Evolutionary conservation across 2,797 vertebrate genomes (phyloP), one percentile per base, ranked within the genome.

Genomic region (Enoplosus armatus): DNA sequence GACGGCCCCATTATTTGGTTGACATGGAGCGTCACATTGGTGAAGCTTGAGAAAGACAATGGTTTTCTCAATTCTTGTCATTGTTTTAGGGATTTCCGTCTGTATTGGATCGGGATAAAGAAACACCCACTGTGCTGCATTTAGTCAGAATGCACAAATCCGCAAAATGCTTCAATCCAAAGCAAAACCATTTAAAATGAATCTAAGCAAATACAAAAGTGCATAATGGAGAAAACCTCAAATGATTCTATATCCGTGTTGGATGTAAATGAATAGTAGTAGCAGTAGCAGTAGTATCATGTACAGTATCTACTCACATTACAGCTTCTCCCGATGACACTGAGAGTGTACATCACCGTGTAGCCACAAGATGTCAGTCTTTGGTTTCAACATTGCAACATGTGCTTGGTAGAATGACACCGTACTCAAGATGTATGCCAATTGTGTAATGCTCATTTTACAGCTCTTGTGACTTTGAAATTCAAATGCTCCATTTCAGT

Each of bases 341-440:
- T 58, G 3, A 35, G 35, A 5, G 15, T 88, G 83, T n/a, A 24
- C 8, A 4, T 75, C 61, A 31, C 4, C 0, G 0, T 67, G 7
- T 27, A 37, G 64, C 90, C 91, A 92, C 92, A 75, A 90, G 91
- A 84, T 91, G 93, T 87, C 93, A 91, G 77, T 86, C 24, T 90
- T 76, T 69, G 15, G 27, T 75, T 65, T 83, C 20, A 53, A 20
- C 3, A 63, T 0, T 2, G 18, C n/a, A 39, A 31, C 33, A 22
- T 26, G 15, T 39, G 39, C 51, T 78, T 15, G 5, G 27, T n/a
- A 12, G 5, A 70, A 39, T 6, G 4, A 11, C 6, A 2, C 4
- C 11, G 62, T 10, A 22, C 50, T 41, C 20, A 7, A 8, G 4
- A 15, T 51, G 18, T 8, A 5, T 22, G 5, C 0, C 29, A 24